phyloP scores from a whole-genome alignment of 2,113 vertebrate species.

The Alexandromys fortis region DNA sequence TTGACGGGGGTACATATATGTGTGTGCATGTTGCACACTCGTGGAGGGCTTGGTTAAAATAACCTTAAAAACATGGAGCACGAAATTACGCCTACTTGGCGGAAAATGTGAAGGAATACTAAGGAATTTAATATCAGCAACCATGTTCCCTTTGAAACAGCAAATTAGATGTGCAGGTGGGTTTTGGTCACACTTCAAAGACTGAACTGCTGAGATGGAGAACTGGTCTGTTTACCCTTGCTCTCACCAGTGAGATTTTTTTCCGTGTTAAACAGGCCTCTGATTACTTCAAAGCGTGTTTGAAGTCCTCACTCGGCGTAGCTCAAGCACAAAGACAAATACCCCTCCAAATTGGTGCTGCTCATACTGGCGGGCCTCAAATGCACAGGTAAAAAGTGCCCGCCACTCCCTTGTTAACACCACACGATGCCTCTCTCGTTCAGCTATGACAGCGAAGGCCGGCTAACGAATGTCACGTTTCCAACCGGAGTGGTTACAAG shows the following conservation, averaged over 20 bases:
- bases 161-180: conserved; percentile 84
- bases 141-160: conserved; percentile 84
- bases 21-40: background rate
- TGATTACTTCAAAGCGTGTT: conserved; percentile 85
- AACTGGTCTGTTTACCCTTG: conserved; percentile 82
- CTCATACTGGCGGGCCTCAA: conserved; percentile 59
- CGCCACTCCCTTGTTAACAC: background rate
- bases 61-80: conserved; percentile 39
- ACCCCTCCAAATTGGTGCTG: conserved; percentile 68
- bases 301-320: conserved; percentile 82
- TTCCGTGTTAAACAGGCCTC: conserved; percentile 84
- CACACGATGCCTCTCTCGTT: conserved; percentile 1
- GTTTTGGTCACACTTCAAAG: conserved; percentile 86
- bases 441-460: conserved; percentile 97
- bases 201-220: conserved; percentile 77
- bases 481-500: conserved; percentile 97
- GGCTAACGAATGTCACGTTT: conserved; percentile 97
- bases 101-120: conserved; percentile 62
- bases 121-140: conserved; percentile 80
- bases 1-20: background rate
- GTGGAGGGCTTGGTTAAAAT: background rate
- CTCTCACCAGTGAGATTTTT: conserved; percentile 70
- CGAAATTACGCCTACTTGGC: conserved; percentile 68
- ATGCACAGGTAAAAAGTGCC: conserved; percentile 68
- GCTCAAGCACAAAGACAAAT: conserved; percentile 78